Conservation (phyloP, 2,113 vertebrate species). For the Nycticryphes semicollaris region DNA sequence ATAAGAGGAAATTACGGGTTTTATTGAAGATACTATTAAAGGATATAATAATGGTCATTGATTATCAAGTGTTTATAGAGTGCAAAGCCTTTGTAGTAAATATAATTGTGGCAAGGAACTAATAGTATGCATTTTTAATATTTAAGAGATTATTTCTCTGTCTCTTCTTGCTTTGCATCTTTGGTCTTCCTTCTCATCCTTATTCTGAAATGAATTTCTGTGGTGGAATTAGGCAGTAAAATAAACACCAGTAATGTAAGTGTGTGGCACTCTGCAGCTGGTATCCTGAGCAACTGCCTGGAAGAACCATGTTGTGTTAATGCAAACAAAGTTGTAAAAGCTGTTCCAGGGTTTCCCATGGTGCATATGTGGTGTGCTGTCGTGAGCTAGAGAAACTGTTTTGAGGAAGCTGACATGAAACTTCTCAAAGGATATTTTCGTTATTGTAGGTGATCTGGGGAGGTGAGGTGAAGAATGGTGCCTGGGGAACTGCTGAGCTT, state of each 20-base stretch:
- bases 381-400: not conserved
- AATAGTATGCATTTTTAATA: not conserved
- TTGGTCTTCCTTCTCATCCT: not conserved
- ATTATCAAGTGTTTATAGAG: not conserved
- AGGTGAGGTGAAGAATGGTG: not conserved
- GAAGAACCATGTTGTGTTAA: not conserved
- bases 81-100: not conserved
- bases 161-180: not conserved
- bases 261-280: not conserved
- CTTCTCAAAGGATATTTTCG: not conserved
- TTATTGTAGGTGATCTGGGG: not conserved
- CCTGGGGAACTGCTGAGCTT: not conserved
- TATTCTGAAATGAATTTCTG: not conserved
- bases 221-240: not conserved
- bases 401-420: not conserved
- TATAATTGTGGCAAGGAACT: not conserved
- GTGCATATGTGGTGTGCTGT: not conserved
- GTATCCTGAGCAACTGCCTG: not conserved
- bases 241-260: not conserved
- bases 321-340: not conserved
- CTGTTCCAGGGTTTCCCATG: not conserved
- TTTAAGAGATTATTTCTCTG: not conserved
- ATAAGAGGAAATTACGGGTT: not conserved
- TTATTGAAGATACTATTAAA: not conserved
- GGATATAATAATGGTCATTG: not conserved